Evolutionary conservation across 1,140 invertebrate genomes (phyloP).

Genomic region (Drosophila albomicans): DNA sequence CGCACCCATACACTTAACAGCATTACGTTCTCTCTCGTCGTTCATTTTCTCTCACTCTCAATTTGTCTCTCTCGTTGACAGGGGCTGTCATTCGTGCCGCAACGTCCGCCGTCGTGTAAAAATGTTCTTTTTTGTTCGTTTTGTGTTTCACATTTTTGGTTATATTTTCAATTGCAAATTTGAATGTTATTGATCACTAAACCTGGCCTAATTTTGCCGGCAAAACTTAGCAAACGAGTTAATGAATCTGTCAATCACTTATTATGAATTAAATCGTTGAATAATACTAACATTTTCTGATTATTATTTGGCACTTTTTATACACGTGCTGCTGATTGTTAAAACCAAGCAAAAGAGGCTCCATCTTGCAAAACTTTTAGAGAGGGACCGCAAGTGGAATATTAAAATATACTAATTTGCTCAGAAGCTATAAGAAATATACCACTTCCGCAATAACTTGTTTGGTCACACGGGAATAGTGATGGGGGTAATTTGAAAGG

Average conservation of each 20-base stretch:
- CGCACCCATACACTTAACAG: conserved; percentile 51
- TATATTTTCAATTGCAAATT: conserved; percentile 56
- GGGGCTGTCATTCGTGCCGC: conserved; percentile 63
- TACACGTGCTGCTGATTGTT: conserved; percentile 85
- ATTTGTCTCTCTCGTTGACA: conserved; percentile 37
- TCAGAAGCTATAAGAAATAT: background rate
- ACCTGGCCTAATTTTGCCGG: conserved; percentile 25
- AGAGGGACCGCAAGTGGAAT: conserved; percentile 45
- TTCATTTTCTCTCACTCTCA: conserved; percentile 13
- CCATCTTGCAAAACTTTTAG: conserved; percentile 66
- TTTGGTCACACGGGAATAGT: background rate
- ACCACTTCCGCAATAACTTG: background rate
- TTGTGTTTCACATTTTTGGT: conserved; percentile 58
- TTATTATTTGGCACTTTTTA: conserved; percentile 85
- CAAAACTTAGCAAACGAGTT: conserved; percentile 13
- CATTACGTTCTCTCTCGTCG: conserved; percentile 47
- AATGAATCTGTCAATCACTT: conserved; percentile 27
- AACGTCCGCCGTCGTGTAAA: conserved; percentile 60
- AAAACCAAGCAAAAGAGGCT: conserved; percentile 84
- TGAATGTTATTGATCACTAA: conserved; percentile 39
- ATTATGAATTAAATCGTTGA: conserved; percentile 47
- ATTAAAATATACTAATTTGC: conserved; percentile 39
- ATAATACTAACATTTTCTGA: conserved; percentile 84
- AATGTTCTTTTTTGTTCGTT: conserved; percentile 57
- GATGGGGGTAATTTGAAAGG: background rate